Conservation (phyloP, 2,888 invertebrate genomes). For the Steinernema carpocapsae region DNA sequence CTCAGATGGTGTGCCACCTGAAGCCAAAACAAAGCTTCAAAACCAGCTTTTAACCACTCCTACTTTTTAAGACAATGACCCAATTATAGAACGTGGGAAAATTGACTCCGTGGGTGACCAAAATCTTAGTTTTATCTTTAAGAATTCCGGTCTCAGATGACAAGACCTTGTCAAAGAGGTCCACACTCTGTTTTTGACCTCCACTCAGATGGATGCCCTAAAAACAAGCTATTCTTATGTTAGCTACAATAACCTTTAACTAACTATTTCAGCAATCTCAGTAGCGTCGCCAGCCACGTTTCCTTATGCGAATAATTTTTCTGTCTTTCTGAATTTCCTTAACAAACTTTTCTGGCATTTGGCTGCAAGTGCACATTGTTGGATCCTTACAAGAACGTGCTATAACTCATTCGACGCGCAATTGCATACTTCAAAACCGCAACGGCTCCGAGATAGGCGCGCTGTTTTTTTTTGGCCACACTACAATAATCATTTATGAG, state of each 20-base stretch:
- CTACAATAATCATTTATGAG: too few species aligned
- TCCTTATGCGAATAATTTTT: too few species aligned
- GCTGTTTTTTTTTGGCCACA: too few species aligned
- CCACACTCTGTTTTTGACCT: slow-evolving; percentile 77
- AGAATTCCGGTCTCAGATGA: slow-evolving; percentile 70
- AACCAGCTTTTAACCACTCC: slow-evolving; percentile 37
- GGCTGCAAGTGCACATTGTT: too few species aligned
- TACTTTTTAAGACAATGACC: slow-evolving; percentile 83
- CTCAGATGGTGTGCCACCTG: slow-evolving; percentile 84
- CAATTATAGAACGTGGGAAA: slow-evolving; percentile 89
- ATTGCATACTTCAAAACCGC: too few species aligned
- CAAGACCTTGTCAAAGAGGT: slow-evolving; percentile 91
- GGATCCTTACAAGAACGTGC: too few species aligned
- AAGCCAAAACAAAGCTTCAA: too few species aligned
- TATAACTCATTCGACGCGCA: too few species aligned
- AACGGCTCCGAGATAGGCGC: too few species aligned
- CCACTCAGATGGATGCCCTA: slow-evolving; percentile 67
- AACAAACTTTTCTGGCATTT: too few species aligned
- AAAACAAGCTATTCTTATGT: too few species aligned
- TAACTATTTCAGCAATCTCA: slow-evolving; percentile 66
- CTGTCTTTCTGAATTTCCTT: too few species aligned
- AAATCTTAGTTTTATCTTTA: slow-evolving; percentile 77
- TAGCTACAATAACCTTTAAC: background rate
- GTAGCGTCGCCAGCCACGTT: slow-evolving; percentile 62
- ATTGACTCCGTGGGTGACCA: slow-evolving; percentile 93